Evolutionary conservation across 2,113 vertebrate species (phyloP).

Genomic region (Sminthopsis crassicaudata): DNA sequence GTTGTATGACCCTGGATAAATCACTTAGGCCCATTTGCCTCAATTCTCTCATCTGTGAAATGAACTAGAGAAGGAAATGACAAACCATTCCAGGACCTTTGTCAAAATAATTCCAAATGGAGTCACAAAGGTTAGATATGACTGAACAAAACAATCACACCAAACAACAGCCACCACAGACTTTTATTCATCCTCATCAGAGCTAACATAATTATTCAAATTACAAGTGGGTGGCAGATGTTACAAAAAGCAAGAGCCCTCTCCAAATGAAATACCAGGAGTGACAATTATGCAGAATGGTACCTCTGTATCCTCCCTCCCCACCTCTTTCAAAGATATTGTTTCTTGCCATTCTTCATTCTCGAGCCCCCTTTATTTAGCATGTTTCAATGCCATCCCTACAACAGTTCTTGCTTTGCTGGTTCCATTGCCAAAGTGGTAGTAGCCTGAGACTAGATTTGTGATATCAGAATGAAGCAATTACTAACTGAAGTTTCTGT

Average conservation of each 20-base stretch:
- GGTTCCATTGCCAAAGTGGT: neutral
- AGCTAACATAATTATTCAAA: slow-evolving; percentile 28
- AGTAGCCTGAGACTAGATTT: neutral
- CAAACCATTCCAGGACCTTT: neutral
- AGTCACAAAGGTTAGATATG: neutral
- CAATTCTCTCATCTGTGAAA: neutral
- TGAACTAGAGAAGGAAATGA: neutral
- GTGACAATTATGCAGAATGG: neutral
- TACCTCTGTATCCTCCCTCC: neutral
- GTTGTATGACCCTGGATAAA: neutral
- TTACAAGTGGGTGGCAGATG: neutral
- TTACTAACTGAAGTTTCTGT: neutral
- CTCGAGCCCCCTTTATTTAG: neutral
- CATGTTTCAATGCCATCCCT: neutral
- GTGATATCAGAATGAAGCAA: neutral
- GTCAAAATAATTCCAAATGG: neutral
- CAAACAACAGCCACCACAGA: neutral
- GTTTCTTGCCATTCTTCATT: neutral
- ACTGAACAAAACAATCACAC: neutral
- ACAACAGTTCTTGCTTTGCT: neutral
- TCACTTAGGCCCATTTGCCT: neutral
- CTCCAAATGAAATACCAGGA: neutral
- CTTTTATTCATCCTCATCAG: neutral
- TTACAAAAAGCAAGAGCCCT: neutral
- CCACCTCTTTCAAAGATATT: neutral